Conservation (phyloP, 2,888 invertebrate genomes). For the Polydrusus tereticollis region DNA sequence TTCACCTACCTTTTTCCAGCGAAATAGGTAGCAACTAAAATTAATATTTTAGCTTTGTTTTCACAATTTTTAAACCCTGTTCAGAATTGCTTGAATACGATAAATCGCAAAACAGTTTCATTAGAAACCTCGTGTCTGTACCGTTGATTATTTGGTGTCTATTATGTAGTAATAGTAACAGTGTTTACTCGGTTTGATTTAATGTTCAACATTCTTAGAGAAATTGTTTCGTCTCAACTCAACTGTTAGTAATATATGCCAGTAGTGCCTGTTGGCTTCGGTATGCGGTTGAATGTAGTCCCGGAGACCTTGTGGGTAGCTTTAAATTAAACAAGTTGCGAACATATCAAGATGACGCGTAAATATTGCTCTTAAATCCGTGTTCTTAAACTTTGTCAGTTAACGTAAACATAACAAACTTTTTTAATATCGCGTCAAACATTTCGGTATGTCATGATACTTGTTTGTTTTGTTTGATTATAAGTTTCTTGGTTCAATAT, state of each 20-base stretch:
- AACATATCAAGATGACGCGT: not conserved
- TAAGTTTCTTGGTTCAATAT: not conserved
- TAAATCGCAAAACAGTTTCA: too few relatives aligned
- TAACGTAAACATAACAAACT: slow-evolving; percentile 3
- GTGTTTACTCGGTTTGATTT: not conserved
- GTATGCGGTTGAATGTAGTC: slow-evolving; percentile 5
- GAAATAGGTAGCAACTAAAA: too few relatives aligned
- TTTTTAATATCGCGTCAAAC: not conserved
- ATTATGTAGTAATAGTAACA: not conserved
- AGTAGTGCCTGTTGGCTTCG: not conserved
- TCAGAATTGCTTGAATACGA: too few relatives aligned
- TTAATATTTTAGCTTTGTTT: too few relatives aligned
- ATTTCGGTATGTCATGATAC: not conserved
- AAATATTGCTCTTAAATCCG: not conserved
- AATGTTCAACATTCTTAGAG: not conserved
- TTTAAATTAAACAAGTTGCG: slow-evolving; percentile 9
- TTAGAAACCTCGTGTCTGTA: not conserved
- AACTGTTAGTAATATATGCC: slow-evolving; percentile 1
- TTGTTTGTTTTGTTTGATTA: not conserved
- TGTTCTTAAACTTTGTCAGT: not conserved
- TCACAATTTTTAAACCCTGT: too few relatives aligned
- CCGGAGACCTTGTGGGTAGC: not conserved
- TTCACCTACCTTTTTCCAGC: too few relatives aligned
- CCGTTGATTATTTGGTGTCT: not conserved
- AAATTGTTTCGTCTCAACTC: not conserved